Evolutionary conservation across 2,888 invertebrate genomes (phyloP).

Genomic region (Heliconius hortense): DNA sequence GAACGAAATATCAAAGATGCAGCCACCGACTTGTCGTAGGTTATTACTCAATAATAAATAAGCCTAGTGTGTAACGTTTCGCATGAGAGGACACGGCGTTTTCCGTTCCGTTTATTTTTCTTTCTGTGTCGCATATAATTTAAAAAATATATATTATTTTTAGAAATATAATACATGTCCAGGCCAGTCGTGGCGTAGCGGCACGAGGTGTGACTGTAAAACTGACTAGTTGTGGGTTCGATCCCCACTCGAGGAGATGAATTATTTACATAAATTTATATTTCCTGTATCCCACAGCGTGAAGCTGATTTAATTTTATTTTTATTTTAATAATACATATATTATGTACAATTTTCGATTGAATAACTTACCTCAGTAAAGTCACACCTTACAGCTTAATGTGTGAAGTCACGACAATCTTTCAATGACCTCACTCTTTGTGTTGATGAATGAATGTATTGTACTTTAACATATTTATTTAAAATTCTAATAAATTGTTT

Average conservation of each 20-base stretch:
- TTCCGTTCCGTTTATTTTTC: conserved; percentile 53
- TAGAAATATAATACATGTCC: background rate
- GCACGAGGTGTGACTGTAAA: no score
- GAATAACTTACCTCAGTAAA: background rate
- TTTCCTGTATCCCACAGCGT: no score
- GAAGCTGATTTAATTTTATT: no score
- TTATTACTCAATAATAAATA: conserved; percentile 46
- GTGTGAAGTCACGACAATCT: conserved; percentile 8
- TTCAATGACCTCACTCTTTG: conserved; percentile 15
- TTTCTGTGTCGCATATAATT: conserved; percentile 29
- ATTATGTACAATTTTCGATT: background rate
- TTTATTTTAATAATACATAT: background rate
- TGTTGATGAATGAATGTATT: background rate
- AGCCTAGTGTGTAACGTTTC: conserved; percentile 48
- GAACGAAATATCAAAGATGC: conserved; percentile 21
- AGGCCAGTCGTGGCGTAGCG: no score
- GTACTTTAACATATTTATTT: background rate
- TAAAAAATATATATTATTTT: background rate
- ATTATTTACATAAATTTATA: no score
- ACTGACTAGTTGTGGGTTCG: no score
- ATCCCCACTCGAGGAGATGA: no score
- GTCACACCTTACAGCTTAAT: conserved; percentile 11
- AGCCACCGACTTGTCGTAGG: conserved; percentile 31
- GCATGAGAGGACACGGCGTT: conserved; percentile 54
- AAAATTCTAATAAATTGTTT: no score